These are phyloP conservation scores for Cheumatopsyche charites DNA, from an alignment of 1,140 invertebrate species.

Conservation along the genomic window DNA sequence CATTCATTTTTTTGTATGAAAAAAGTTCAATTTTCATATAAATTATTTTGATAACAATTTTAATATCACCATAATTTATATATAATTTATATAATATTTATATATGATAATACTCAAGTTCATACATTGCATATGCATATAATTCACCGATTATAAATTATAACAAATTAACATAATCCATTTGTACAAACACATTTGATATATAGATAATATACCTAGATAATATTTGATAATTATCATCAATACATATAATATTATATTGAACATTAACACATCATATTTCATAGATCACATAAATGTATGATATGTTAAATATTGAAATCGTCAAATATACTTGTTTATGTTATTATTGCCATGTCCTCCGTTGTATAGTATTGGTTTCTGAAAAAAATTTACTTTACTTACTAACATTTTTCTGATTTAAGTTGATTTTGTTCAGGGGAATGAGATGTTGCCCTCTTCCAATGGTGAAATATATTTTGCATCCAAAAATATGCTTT, in stretches of 20 bases:
- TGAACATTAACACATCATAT: constrained; percentile 20
- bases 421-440: constrained; percentile 44
- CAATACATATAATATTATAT: neutral
- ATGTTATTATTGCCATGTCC: constrained; percentile 45
- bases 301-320: constrained; percentile 35
- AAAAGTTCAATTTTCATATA: no score
- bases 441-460: constrained; percentile 46
- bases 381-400: constrained; percentile 46
- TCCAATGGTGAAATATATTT: constrained; percentile 45
- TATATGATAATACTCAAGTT: neutral
- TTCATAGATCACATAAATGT: constrained; percentile 34
- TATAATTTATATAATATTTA: no score
- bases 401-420: constrained; percentile 43
- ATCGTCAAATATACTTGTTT: constrained; percentile 17
- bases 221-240: neutral
- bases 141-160: constrained; percentile 1
- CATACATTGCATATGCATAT: constrained; percentile 26
- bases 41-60: no score
- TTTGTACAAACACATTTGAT: constrained; percentile 12
- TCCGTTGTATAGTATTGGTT: constrained; percentile 49
- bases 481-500: constrained; percentile 38
- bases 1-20: no score
- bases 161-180: neutral
- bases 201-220: neutral
- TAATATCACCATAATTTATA: no score